Evolutionary conservation across 2,113 vertebrate genomes (phyloP), one percentile per base, ranked within the genome.

Genomic region (Zapornia atra): DNA sequence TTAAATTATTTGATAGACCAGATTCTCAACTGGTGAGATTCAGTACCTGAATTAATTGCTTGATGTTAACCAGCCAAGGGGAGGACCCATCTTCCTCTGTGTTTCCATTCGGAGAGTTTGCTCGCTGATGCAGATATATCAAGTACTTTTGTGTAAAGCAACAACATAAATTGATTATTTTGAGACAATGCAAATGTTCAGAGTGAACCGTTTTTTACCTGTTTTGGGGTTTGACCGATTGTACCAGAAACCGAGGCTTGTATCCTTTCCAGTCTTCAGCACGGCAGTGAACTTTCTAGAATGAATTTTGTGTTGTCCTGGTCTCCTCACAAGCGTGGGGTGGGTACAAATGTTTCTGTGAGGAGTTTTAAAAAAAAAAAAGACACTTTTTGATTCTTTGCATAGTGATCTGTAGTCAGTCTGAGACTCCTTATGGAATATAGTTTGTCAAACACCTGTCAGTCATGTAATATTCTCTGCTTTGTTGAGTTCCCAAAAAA

Each of bases 401-500:
- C 31, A 21, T 61, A 79, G 63, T 14, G 25, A 71, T 90, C 60
- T 82, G 61, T 73, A 76, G 76, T 92, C 56, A 80, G 24, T 82
- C 42, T 57, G n/a, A 75, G 66, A 59, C 50, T 92, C 71, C 76
- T 91, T 50, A 46, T 36, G 63, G 95, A 68, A 64, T 79, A 28
- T n/a, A 75, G 71, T 88, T 86, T 68, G 63, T 86, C 63, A 80
- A 72, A 64, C 72, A 91, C 42, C 38, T 54, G 68, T 56, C 95
- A 94, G 71, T 86, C 83, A 79, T 63, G 40, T 86, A 44, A 71
- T 59, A 51, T 31, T 66, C 48, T 76, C 28, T 0, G 10, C 75
- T 95, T 92, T 92, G 51, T 36, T 82, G 83, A 86, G 86, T 85
- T 88, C 40, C 88, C 61, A 71, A 50, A 78, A 82, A 88, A 88